phyloP scores from a whole-genome alignment of 2,113 vertebrate genomes.

The Mastomys coucha region DNA sequence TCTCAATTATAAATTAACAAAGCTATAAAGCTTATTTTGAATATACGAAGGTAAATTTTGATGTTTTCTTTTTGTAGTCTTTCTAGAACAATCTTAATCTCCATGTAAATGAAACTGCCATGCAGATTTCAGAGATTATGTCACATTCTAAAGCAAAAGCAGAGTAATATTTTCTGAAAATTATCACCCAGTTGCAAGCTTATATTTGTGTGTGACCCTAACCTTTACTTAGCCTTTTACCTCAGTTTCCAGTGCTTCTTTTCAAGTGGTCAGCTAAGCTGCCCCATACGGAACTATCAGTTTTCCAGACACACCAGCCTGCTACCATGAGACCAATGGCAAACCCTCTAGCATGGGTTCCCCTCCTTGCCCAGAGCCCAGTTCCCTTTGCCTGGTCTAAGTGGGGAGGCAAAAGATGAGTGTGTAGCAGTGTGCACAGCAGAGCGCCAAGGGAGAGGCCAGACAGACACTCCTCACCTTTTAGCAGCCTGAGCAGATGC shows the following conservation, averaged over 20 bases:
- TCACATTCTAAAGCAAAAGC: neutral
- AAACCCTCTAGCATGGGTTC: neutral
- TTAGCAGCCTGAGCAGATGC: neutral
- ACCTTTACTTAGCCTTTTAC: neutral
- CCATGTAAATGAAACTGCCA: neutral
- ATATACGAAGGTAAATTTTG: neutral
- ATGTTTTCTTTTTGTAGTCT: neutral
- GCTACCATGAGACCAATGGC: neutral
- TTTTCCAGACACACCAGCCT: neutral
- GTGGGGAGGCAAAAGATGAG: neutral
- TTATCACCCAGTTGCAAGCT: neutral
- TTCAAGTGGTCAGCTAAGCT: neutral
- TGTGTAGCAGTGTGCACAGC: neutral
- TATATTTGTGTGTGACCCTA: neutral
- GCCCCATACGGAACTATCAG: neutral
- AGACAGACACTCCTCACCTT: neutral
- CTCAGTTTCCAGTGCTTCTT: neutral
- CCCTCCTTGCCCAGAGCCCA: neutral
- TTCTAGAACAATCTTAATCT: conserved; percentile 13
- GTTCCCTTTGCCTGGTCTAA: neutral
- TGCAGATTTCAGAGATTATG: neutral
- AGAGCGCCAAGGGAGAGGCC: neutral
- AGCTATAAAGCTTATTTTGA: neutral
- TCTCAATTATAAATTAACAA: neutral
- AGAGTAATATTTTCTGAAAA: neutral